Percentiles rank a stretch among this genome's conserved stretches.
Conservation (phyloP, 53 echinoderm and acorn worm species). For the Luidia sarsii region DNA sequence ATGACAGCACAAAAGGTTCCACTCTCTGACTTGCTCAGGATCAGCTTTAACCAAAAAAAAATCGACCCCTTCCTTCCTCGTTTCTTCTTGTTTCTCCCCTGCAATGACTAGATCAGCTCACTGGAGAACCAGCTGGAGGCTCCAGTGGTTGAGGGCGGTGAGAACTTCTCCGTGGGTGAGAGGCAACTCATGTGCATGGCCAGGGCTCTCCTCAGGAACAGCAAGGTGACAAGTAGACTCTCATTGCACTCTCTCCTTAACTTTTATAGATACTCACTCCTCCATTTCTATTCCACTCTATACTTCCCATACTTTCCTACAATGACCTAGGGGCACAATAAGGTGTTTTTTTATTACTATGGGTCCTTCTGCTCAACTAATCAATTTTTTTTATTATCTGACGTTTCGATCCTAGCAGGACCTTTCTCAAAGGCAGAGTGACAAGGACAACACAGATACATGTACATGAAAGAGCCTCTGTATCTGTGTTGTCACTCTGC, state of each 20-base stretch:
- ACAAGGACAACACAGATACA: no score
- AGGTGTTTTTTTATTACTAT: neutral
- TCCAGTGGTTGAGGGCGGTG: conserved; percentile 79
- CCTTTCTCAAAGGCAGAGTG: no score
- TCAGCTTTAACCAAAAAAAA: no score
- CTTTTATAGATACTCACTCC: neutral
- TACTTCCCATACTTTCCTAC: no score
- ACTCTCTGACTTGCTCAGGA: no score
- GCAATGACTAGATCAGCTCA: conserved; percentile 72
- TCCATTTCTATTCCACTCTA: no score
- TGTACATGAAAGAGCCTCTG: neutral
- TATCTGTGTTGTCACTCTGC: neutral
- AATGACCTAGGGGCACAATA: neutral
- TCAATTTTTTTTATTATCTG: neutral
- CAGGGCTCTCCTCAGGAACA: conserved; percentile 86
- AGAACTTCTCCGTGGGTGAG: conserved; percentile 97
- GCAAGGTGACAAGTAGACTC: conserved; percentile 60
- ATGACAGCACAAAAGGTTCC: no score
- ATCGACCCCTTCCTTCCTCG: no score
- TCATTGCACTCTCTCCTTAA: neutral
- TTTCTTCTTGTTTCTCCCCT: no score
- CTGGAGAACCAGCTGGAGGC: conserved; percentile 77
- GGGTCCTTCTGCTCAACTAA: neutral
- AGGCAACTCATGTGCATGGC: conserved; percentile 92
- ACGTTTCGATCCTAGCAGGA: no score